A percentile compares a stretch with the other conserved stretches of the same genome.
phyloP scores from a whole-genome alignment of 2,797 vertebrate species.

The Cryptoprocta ferox region DNA sequence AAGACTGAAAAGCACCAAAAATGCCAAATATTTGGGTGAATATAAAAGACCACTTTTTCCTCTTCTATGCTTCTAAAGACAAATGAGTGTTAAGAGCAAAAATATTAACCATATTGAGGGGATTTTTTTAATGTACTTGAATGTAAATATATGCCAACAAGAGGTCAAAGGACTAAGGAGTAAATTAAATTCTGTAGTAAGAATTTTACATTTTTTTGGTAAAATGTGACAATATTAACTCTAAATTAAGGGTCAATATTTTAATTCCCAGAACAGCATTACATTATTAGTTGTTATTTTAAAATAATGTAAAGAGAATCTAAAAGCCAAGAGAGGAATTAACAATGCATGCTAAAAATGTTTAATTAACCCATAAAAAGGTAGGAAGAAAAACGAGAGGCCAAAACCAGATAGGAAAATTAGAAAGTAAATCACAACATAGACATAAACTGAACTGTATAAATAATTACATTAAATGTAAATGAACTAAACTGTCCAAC shows the following conservation, averaged over 20 bases:
- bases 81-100: background rate
- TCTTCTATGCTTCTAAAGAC: background rate
- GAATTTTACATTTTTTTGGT: background rate
- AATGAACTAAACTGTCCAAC: background rate
- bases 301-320: background rate
- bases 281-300: background rate
- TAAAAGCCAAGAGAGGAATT: background rate
- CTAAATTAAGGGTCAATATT: background rate
- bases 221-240: background rate
- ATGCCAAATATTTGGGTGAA: background rate
- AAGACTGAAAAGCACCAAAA: background rate
- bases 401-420: background rate
- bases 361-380: background rate
- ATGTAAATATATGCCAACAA: background rate
- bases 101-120: background rate
- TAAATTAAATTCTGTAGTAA: constrained; percentile 2
- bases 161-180: background rate
- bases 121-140: background rate
- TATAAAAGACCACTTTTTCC: background rate
- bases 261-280: background rate
- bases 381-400: background rate
- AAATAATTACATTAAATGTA: background rate
- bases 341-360: background rate
- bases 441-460: background rate
- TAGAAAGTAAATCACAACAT: background rate